Percentiles rank a stretch among this genome's conserved stretches.
phyloP scores from a whole-genome alignment of 2,797 vertebrate genomes.

The Champsocephalus esox region DNA sequence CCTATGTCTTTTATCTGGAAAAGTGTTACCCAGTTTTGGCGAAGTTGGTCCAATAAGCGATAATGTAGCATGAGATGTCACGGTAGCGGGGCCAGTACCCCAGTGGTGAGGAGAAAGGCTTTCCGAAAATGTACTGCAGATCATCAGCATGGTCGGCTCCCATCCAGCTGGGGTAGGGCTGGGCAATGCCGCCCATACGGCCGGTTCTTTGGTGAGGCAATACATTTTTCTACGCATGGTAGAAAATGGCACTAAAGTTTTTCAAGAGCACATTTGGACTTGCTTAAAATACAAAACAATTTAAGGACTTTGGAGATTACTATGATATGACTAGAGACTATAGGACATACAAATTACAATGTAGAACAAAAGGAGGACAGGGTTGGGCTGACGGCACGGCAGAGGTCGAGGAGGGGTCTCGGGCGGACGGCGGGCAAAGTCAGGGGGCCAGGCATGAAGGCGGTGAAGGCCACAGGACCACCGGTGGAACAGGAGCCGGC shows the following conservation, averaged over 20 bases:
- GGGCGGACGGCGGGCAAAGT: too few relatives aligned
- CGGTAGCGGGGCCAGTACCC: conserved; percentile 88
- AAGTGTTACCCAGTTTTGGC: conserved; percentile 90
- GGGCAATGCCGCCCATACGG: conserved; percentile 81
- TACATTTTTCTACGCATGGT: too few relatives aligned
- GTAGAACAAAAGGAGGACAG: too few relatives aligned
- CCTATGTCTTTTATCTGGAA: not conserved
- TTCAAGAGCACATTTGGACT: too few relatives aligned
- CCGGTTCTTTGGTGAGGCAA: conserved; percentile 72
- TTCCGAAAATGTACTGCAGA: conserved; percentile 94
- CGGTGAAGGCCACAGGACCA: too few relatives aligned
- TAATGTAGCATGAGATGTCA: conserved; percentile 86
- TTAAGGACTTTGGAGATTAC: too few relatives aligned
- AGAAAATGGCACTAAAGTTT: not conserved
- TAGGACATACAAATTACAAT: too few relatives aligned
- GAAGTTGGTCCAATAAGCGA: conserved; percentile 98
- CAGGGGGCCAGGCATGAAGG: too few relatives aligned
- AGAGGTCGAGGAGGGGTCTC: too few relatives aligned
- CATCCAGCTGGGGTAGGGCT: conserved; percentile 82
- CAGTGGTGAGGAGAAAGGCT: conserved; percentile 87
- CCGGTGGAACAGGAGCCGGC: too few relatives aligned
- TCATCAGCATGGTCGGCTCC: conserved; percentile 94
- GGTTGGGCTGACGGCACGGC: too few relatives aligned
- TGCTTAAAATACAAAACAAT: not conserved
- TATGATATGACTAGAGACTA: too few relatives aligned